phyloP scores from a whole-genome alignment of 2,888 invertebrate species.

The Exephanes ischioxanthus region DNA sequence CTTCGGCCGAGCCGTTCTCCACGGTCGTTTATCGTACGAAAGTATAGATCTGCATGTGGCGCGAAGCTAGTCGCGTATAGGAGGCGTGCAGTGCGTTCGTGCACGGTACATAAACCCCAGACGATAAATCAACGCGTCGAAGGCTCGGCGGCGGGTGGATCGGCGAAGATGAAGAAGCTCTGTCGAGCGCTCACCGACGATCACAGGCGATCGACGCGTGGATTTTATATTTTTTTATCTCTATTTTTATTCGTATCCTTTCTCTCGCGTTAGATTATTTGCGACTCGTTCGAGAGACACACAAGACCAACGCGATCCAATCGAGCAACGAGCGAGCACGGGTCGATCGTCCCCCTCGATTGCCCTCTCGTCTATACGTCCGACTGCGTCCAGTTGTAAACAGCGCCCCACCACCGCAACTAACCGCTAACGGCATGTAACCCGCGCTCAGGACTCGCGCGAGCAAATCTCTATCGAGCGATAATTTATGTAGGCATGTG shows the following conservation, averaged over 20 bases:
- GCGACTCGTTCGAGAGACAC: background rate
- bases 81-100: slow-evolving; percentile 10
- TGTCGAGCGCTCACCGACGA: background rate
- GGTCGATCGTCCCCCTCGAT: slow-evolving; percentile 39
- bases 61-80: background rate
- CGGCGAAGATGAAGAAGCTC: slow-evolving; percentile 3
- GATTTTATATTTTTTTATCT: slow-evolving; percentile 7
- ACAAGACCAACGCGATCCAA: slow-evolving; percentile 12
- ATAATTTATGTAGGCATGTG: slow-evolving; percentile 71
- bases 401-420: slow-evolving; percentile 58
- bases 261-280: slow-evolving; percentile 53
- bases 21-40: background rate
- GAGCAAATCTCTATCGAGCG: slow-evolving; percentile 41
- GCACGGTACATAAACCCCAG: background rate
- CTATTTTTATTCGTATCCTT: slow-evolving; percentile 49
- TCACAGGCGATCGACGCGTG: slow-evolving; percentile 48
- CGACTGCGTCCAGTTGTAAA: slow-evolving; percentile 10
- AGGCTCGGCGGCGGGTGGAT: slow-evolving; percentile 27
- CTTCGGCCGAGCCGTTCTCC: background rate
- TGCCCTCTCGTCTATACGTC: background rate
- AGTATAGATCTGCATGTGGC: background rate
- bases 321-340: slow-evolving; percentile 21
- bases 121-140: slow-evolving; percentile 35
- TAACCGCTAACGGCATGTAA: slow-evolving; percentile 46
- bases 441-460: slow-evolving; percentile 18